Conservation (phyloP, 1,140 invertebrate genomes). For the Zaprionus gabonicus region DNA sequence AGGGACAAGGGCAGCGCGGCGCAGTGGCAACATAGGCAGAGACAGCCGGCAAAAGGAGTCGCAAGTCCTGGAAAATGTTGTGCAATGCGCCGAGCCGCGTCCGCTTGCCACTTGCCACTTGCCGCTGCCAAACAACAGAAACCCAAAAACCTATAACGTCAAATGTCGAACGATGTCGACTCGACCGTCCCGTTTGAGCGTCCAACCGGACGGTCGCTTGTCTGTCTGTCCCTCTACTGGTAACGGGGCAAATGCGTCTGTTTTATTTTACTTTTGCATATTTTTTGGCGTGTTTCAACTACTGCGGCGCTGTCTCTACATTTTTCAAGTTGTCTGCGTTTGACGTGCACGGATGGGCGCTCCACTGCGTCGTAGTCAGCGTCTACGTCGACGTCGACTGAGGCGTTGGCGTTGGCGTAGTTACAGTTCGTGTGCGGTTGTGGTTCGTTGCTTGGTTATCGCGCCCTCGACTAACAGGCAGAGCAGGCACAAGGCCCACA, state of each 20-base stretch:
- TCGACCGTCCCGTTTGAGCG: constrained; percentile 44
- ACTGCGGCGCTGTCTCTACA: constrained; percentile 81
- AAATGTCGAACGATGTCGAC: constrained; percentile 74
- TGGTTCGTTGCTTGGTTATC: constrained; percentile 82
- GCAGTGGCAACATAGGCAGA: background rate
- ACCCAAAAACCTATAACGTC: constrained; percentile 67
- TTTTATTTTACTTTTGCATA: constrained; percentile 83
- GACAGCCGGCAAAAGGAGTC: constrained; percentile 1
- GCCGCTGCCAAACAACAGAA: constrained; percentile 67
- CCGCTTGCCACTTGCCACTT: background rate
- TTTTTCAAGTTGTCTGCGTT: constrained; percentile 83
- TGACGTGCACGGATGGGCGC: constrained; percentile 80
- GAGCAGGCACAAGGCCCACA: background rate
- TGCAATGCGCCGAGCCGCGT: constrained; percentile 55
- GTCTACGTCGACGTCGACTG: constrained; percentile 15
- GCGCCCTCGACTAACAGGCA: constrained; percentile 36
- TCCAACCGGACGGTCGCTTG: constrained; percentile 8
- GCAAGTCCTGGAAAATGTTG: constrained; percentile 58
- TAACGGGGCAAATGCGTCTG: constrained; percentile 72
- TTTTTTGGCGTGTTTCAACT: constrained; percentile 83
- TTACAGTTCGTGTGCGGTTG: constrained; percentile 76
- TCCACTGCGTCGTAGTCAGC: constrained; percentile 64
- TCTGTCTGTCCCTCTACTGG: constrained; percentile 17
- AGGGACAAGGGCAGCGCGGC: background rate
- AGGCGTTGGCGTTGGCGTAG: constrained; percentile 66